phyloP scores from a whole-genome alignment of 2,113 vertebrate genomes.

The Mirza zaza region DNA sequence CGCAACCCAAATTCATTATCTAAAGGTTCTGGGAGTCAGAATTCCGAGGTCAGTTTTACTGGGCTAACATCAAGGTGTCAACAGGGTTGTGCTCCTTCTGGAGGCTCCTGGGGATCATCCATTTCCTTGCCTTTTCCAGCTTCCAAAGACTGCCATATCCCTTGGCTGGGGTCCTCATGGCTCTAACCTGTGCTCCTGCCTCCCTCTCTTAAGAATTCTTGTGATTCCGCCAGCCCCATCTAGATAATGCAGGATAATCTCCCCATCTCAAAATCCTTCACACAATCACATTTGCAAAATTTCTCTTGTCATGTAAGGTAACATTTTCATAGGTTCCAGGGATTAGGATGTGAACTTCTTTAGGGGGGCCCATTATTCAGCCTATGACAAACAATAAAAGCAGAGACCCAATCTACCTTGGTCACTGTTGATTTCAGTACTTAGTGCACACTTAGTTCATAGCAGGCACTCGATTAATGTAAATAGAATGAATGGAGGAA shows the following conservation, averaged over 20 bases:
- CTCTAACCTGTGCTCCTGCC: not conserved
- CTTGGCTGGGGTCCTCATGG: not conserved
- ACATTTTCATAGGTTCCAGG: not conserved
- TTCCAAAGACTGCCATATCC: not conserved
- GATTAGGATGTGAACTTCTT: not conserved
- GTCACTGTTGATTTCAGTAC: not conserved
- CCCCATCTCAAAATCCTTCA: not conserved
- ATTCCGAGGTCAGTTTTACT: not conserved
- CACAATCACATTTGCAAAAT: not conserved
- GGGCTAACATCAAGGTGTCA: not conserved
- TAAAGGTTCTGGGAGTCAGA: not conserved
- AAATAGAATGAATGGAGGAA: not conserved
- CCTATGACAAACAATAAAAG: not conserved
- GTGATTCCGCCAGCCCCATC: not conserved
- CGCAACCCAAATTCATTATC: not conserved
- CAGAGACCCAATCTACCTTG: not conserved
- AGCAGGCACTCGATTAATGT: not conserved
- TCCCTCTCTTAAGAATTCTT: not conserved
- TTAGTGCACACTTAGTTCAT: not conserved
- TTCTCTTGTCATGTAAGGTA: not conserved
- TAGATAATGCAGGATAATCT: not conserved
- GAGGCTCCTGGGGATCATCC: not conserved
- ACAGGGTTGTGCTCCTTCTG: not conserved
- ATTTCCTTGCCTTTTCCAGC: not conserved
- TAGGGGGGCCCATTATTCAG: not conserved